Conservation (phyloP, 2,113 vertebrate species). For the Misgurnus mizolepis region DNA sequence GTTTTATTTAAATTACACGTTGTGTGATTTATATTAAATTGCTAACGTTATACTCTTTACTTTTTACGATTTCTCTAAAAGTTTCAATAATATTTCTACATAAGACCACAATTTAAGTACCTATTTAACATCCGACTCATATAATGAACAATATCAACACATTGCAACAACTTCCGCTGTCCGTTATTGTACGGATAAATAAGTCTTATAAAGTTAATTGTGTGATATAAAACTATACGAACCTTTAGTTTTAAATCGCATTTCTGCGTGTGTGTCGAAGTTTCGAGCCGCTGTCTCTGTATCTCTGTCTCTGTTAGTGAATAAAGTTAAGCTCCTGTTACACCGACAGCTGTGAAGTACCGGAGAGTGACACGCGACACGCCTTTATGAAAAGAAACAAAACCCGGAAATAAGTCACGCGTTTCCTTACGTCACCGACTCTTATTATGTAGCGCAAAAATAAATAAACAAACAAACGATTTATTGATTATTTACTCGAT, state of each 20-base stretch:
- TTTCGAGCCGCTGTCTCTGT: background rate
- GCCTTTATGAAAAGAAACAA: background rate
- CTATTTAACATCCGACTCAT: background rate
- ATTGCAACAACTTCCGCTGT: background rate
- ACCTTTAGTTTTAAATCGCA: background rate
- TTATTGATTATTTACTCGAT: no score
- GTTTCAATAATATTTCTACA: background rate
- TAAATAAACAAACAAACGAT: no score
- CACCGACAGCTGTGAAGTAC: background rate
- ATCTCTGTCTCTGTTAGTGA: background rate
- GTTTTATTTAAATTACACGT: no score
- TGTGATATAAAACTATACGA: background rate
- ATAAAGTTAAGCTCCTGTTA: background rate
- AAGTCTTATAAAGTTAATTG: background rate
- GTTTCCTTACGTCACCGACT: background rate
- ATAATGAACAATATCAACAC: background rate
- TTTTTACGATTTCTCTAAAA: background rate
- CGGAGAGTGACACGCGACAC: background rate
- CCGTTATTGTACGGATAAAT: background rate
- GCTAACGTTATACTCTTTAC: background rate
- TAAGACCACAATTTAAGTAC: background rate
- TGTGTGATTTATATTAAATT: background rate
- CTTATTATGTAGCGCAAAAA: no score
- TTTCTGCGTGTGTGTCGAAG: background rate
- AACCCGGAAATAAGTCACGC: constrained; percentile 13